Base-by-base conservation (phyloP, 2,888 invertebrate species). In the Drepanosiphum platanoidis region DNA sequence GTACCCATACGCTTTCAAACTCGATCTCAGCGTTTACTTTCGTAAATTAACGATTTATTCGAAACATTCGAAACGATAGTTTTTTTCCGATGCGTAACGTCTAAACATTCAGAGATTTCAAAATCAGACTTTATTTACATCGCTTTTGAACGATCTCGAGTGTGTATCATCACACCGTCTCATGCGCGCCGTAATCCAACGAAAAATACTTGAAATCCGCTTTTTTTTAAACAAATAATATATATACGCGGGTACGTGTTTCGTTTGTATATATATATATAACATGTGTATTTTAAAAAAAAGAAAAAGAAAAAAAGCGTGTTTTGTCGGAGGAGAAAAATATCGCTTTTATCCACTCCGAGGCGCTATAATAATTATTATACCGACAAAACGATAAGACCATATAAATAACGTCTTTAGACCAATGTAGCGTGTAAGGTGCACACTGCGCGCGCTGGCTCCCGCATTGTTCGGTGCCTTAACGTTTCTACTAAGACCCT, bases 301-400 rank as follows among this genome's bases (percentile, higher is more conserved):
- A 52, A 74, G 30, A 78, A 3, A 39, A 61, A 77, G 36, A 4
- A 52, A n/a, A 39, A 71, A n/a, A 71, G 5, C 1, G n/a, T 36
- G 22, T 42, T 13, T 34, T 34, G 42, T 79, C 32, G 46, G 32
- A n/a, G 52, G 34, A 13, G n/a, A 34, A n/a, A 15, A 36, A 75
- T 32, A 36, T 22, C 30, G 36, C 13, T 71, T 22, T 81, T 15
- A 27, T 80, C 11, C 79, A 68, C 27, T 52, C 52, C 36, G 27
- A 58, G 83, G 83, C 83, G 83, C 83, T 83, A 83, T 52, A 34
- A 75, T n/a, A 11, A 74, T 68, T 82, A 74, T 36, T 52, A 83
- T 46, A 36, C 83, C 83, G 83, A 81, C 70, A 81, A 71, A 81
- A 81, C 80, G 46, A 64, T 74, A 46, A 74, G 27, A 36, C 75